Evolutionary conservation across 2,113 vertebrate genomes (phyloP).

Genomic region (Hiodon alosoides): DNA sequence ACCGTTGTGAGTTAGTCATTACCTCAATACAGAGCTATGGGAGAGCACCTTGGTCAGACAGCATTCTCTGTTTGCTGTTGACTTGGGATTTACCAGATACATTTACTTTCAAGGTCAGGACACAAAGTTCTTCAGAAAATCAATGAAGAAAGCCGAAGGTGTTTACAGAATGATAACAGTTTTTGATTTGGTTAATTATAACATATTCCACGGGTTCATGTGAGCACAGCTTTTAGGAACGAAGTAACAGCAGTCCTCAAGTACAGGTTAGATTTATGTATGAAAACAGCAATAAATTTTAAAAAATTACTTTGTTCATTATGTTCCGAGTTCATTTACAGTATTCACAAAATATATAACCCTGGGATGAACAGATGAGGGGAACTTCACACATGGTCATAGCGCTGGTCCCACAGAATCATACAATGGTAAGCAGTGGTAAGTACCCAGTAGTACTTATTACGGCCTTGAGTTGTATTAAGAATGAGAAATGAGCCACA

Average conservation of each 20-base stretch:
- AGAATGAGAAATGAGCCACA: conserved; percentile 71
- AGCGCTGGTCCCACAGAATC: too few species aligned
- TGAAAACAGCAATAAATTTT: not conserved
- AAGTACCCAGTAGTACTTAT: not conserved
- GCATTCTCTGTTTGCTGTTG: not conserved
- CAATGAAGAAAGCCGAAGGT: not conserved
- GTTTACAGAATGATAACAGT: not conserved
- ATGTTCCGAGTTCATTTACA: too few species aligned
- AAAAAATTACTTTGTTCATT: not conserved
- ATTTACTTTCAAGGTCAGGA: not conserved
- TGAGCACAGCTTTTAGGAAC: not conserved
- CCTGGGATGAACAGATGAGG: too few species aligned
- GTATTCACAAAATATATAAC: too few species aligned
- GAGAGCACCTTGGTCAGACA: not conserved
- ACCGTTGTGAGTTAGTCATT: not conserved
- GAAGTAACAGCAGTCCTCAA: not conserved
- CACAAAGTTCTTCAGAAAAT: not conserved
- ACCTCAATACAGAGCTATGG: not conserved
- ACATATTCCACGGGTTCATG: not conserved
- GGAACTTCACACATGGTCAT: too few species aligned
- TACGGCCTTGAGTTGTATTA: conserved; percentile 64
- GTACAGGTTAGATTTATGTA: not conserved
- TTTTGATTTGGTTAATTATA: not conserved
- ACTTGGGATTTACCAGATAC: not conserved
- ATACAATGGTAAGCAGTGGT: too few species aligned